Evolutionary conservation across 2,113 vertebrate species (phyloP).

Genomic region (Geococcyx californianus): DNA sequence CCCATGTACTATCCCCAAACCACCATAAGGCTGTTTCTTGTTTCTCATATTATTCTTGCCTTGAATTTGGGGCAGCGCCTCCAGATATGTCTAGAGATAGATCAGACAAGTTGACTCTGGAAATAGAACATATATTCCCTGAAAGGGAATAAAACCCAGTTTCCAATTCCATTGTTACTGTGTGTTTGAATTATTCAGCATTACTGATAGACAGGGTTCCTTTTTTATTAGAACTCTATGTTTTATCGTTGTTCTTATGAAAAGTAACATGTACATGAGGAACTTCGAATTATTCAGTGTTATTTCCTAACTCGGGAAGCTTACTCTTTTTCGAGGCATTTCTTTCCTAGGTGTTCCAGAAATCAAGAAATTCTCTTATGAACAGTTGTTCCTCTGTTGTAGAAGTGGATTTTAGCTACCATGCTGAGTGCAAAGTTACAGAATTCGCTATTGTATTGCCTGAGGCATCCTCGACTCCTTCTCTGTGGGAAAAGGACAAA

Average conservation of each 20-base stretch:
- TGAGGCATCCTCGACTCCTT: slow-evolving; percentile 9
- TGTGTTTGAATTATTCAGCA: slow-evolving; percentile 18
- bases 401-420: slow-evolving; percentile 25
- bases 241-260: slow-evolving; percentile 28
- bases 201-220: neutral
- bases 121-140: neutral
- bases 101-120: neutral
- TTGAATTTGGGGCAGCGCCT: neutral
- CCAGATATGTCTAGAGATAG: neutral
- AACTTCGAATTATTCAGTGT: slow-evolving; percentile 44
- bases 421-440: slow-evolving; percentile 45
- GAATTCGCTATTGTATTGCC: slow-evolving; percentile 53
- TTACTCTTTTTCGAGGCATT: neutral
- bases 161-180: neutral
- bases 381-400: slow-evolving; percentile 29
- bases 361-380: slow-evolving; percentile 27
- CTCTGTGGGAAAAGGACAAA: slow-evolving; percentile 25
- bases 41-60: neutral
- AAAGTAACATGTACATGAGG: neutral
- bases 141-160: neutral
- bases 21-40: neutral
- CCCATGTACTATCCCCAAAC: neutral
- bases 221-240: neutral
- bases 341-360: slow-evolving; percentile 13
- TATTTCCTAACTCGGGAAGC: neutral